Base-by-base conservation (phyloP, 2,888 invertebrate species). In the Diarsia brunnea region DNA sequence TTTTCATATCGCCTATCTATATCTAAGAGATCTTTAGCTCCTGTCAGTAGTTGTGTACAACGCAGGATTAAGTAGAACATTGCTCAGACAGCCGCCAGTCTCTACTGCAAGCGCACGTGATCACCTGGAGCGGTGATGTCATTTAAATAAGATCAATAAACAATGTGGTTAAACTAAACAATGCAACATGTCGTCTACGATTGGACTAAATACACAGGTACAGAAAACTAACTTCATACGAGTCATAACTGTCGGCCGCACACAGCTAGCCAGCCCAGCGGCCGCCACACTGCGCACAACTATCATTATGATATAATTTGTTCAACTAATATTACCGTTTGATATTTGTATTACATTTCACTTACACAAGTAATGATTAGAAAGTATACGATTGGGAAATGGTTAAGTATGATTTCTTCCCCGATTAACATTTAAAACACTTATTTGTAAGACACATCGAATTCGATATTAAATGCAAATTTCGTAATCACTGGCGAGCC, bases 381-480 rank as follows among this genome's bases (percentile, higher is more conserved):
- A 78, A 67, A 73, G 69, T 64, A 63, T 63, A 73, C 47, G 24
- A 71, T 65, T 65, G 77, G 60, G 73, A 77, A 73, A 73, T 73
- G 61, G 55, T 63, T 68, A 82, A 70, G 68, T 77, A 73, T 82
- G 82, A 67, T 77, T 73, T 63, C 65, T 70, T 77, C 45, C 71
- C 68, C 60, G 58, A 71, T 73, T 55, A 72, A 69, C 66, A 65
- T 82, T 75, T 65, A 68, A 85, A 70, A 75, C 63, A 85, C 76
- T 84, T 84, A 81, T 75, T 70, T 68, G 78, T 82, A 85, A 82
- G 86, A 85, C 86, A 82, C 86, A 82, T 85, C 60, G 64, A 82
- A 85, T 85, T 82, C 83, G 83, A 73, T 82, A 82, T 55, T 70
- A 81, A 70, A 81, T 85, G 75, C 82, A 85, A 84, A 73, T 69